Percentiles rank a stretch among this genome's conserved stretches.
Conservation (phyloP, 2,113 vertebrate genomes). For the Daubentonia madagascariensis region DNA sequence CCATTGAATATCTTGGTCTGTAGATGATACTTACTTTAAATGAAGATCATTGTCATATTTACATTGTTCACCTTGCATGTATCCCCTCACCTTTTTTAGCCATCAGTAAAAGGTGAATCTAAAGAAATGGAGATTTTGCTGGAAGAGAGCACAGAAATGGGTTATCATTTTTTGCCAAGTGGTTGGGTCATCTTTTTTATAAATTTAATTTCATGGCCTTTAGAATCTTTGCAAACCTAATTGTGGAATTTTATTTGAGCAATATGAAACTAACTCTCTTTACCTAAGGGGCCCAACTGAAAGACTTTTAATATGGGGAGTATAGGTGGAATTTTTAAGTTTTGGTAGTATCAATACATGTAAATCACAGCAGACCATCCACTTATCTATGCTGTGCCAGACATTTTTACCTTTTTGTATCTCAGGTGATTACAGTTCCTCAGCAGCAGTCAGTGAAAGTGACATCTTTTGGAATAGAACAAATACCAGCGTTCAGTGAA, state of each 20-base stretch:
- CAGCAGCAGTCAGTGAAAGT: slow-evolving; percentile 75
- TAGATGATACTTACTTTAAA: slow-evolving; percentile 16
- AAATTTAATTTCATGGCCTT: slow-evolving; percentile 36
- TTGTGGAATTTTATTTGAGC: slow-evolving; percentile 31
- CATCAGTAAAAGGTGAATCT: slow-evolving; percentile 15
- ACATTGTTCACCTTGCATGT: neutral
- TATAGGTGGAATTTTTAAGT: neutral
- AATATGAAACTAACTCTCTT: neutral
- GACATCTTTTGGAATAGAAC: slow-evolving; percentile 44
- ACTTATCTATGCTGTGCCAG: slow-evolving; percentile 9
- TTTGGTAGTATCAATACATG: neutral
- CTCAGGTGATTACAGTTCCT: slow-evolving; percentile 88
- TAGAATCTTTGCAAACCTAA: neutral
- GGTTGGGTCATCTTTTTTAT: neutral
- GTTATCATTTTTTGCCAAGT: neutral
- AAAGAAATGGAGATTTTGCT: slow-evolving; percentile 44
- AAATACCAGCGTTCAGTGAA: slow-evolving; percentile 25
- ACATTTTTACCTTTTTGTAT: slow-evolving; percentile 49
- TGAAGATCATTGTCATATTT: slow-evolving; percentile 39
- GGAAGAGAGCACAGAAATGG: neutral
- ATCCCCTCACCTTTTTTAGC: slow-evolving; percentile 18
- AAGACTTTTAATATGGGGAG: neutral
- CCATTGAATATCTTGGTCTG: slow-evolving; percentile 18
- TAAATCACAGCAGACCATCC: neutral
- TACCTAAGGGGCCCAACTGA: neutral